phyloP scores from a whole-genome alignment of 2,888 invertebrate species.

The Alviniconcha strummeri region DNA sequence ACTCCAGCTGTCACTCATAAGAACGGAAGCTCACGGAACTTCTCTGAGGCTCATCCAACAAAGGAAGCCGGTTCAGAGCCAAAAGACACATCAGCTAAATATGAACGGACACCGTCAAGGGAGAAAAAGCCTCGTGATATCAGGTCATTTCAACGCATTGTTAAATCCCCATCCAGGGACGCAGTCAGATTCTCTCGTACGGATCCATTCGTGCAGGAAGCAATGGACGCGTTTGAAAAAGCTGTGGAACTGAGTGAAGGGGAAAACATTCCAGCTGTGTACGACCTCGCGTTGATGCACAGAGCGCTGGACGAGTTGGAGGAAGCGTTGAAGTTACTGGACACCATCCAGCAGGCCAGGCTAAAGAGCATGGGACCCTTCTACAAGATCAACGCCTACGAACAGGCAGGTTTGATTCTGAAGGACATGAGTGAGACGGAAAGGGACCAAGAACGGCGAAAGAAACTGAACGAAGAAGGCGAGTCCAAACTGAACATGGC shows the following conservation, averaged over 20 bases:
- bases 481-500: conserved; percentile 23
- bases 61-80: too few relatives aligned
- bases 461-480: conserved; percentile 11
- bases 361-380: background rate
- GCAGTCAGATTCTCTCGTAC: background rate
- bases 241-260: conserved; percentile 14
- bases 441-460: background rate
- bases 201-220: background rate
- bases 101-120: too few relatives aligned
- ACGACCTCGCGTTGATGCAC: conserved; percentile 26
- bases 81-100: too few relatives aligned
- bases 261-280: conserved; percentile 15
- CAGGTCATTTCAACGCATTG: background rate
- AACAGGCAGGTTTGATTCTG: conserved; percentile 24
- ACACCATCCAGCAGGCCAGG: background rate
- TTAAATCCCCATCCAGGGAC: background rate
- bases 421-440: conserved; percentile 3
- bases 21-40: too few relatives aligned
- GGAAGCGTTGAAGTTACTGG: background rate
- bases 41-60: too few relatives aligned
- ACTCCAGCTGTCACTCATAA: too few relatives aligned
- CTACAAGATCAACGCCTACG: conserved; percentile 23
- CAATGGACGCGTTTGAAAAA: conserved; percentile 14
- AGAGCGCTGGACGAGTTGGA: conserved; percentile 5
- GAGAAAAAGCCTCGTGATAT: background rate